Evolutionary conservation across 2,113 vertebrate species (phyloP).

Genomic region (Labeo rohita): DNA sequence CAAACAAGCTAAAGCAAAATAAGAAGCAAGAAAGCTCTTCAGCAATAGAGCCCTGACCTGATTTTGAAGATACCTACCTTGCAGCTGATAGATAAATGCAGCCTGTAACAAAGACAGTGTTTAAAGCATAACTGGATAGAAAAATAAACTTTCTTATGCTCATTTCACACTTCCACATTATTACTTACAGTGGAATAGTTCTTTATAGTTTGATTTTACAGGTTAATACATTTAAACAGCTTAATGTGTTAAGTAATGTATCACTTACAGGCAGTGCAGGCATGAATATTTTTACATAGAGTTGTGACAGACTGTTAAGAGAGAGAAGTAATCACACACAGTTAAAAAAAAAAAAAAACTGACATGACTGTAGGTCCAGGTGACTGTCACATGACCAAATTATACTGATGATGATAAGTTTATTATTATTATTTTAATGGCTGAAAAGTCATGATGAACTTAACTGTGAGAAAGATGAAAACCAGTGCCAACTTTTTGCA

Average conservation of each 20-base stretch:
- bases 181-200: not conserved
- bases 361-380: not conserved
- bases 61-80: slow-evolving; percentile 85
- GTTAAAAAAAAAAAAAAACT: not conserved
- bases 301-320: slow-evolving; percentile 82
- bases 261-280: slow-evolving; percentile 90
- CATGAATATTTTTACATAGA: slow-evolving; percentile 89
- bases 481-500: not conserved
- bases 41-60: slow-evolving; percentile 76
- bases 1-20: not conserved
- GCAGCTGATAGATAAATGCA: slow-evolving; percentile 87
- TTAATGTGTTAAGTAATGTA: slow-evolving; percentile 57
- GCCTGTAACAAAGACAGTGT: slow-evolving; percentile 70
- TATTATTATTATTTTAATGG: no score
- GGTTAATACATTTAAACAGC: not conserved
- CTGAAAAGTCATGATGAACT: not conserved
- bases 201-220: not conserved
- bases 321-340: not conserved
- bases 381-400: not conserved
- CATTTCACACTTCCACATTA: not conserved
- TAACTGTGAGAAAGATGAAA: not conserved
- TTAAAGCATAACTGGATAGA: not conserved
- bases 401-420: not conserved
- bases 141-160: not conserved
- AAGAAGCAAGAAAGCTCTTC: not conserved